Percentiles rank a stretch among this genome's conserved stretches.
These are phyloP conservation scores for Toxostoma redivivum DNA, from an alignment of 2,113 vertebrate species.

Conservation along the genomic window DNA sequence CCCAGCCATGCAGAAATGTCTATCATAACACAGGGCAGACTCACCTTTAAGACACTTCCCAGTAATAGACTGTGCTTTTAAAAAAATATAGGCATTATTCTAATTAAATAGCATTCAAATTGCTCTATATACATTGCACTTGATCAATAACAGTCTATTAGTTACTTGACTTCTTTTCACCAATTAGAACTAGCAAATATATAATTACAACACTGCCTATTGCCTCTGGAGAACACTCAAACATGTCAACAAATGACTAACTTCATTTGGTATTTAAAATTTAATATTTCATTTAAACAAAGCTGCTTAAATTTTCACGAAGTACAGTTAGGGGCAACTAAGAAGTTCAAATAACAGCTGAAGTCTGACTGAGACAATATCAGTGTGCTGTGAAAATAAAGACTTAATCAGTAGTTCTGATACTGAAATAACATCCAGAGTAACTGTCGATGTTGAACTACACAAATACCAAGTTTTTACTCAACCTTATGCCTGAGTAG, in stretches of 20 bases:
- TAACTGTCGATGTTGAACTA: background rate
- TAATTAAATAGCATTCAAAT: background rate
- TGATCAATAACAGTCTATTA: background rate
- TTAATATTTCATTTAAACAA: background rate
- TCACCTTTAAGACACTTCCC: rapidly evolving
- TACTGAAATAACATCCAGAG: background rate
- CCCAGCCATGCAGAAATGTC: rapidly evolving
- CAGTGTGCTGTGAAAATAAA: background rate
- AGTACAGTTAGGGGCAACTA: background rate
- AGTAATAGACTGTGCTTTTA: background rate
- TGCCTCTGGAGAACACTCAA: background rate
- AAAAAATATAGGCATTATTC: background rate
- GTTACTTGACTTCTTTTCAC: background rate
- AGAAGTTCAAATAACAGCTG: background rate
- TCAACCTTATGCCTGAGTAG: background rate
- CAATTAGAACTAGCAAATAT: background rate
- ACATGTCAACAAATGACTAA: background rate
- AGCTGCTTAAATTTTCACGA: background rate
- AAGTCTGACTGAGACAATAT: background rate
- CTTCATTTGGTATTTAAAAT: background rate
- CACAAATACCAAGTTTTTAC: background rate
- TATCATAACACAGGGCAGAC: rapidly evolving
- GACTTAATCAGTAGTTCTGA: background rate
- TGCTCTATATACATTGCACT: background rate
- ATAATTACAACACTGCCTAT: background rate